These are phyloP conservation scores for Montipora capitata DNA, from an alignment of 92 coral and sea anemone species.

Conservation along the genomic window DNA sequence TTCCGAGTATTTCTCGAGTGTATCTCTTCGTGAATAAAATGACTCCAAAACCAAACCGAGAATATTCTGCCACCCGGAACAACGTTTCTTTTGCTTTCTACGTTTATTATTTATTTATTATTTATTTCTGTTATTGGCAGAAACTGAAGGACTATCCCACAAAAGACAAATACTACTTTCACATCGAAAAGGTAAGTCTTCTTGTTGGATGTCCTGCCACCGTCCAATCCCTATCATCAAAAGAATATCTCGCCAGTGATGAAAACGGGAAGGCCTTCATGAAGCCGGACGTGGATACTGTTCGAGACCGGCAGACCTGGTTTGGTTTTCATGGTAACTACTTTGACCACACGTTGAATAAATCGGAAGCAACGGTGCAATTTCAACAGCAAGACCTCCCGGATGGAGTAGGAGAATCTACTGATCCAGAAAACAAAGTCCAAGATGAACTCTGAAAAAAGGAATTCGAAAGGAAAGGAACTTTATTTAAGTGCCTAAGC, in stretches of 20 bases:
- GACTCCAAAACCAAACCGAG: too few relatives aligned
- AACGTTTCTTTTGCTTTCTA: too few relatives aligned
- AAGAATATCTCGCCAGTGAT: neutral
- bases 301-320: neutral
- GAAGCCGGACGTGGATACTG: neutral
- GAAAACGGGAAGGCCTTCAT: constrained; percentile 1
- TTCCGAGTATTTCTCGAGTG: too few relatives aligned
- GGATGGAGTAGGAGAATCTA: too few relatives aligned
- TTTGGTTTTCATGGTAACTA: neutral
- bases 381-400: neutral
- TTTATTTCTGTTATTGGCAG: neutral
- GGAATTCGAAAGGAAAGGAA: too few relatives aligned
- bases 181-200: neutral
- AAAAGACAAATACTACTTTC: constrained; percentile 11
- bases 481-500: too few relatives aligned
- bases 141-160: constrained; percentile 13
- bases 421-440: too few relatives aligned
- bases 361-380: neutral
- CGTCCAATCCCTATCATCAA: neutral
- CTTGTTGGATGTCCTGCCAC: neutral
- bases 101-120: too few relatives aligned
- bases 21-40: too few relatives aligned
- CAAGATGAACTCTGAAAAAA: too few relatives aligned
- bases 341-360: too few relatives aligned
- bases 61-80: too few relatives aligned